phyloP scores from a whole-genome alignment of 2,888 invertebrate genomes.

The Sminthurinus aureus region DNA sequence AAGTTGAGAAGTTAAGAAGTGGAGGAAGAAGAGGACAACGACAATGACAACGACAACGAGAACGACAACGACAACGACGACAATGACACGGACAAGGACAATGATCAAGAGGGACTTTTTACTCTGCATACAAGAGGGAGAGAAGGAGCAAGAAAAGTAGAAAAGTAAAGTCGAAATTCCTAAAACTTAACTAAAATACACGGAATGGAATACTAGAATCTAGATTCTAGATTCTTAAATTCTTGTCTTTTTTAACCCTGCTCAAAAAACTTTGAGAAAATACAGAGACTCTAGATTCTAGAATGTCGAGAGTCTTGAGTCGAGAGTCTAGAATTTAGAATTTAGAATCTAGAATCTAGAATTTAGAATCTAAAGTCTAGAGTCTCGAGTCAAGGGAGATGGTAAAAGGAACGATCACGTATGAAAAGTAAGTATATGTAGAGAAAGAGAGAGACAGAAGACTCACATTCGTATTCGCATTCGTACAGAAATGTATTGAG shows the following conservation, averaged over 20 bases:
- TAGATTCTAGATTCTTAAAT: background rate
- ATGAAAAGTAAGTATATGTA: background rate
- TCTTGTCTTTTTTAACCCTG: background rate
- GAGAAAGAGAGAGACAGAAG: slow-evolving; percentile 8
- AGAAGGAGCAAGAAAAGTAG: background rate
- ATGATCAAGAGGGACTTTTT: background rate
- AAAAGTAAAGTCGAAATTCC: too few relatives aligned
- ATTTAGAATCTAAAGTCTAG: too few relatives aligned
- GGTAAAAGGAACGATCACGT: too few relatives aligned
- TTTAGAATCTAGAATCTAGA: too few relatives aligned
- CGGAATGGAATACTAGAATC: background rate
- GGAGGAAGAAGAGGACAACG: too few relatives aligned
- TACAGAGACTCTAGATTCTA: background rate
- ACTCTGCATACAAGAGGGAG: background rate
- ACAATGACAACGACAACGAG: background rate
- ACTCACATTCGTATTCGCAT: too few relatives aligned
- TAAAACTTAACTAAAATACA: background rate
- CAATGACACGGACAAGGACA: background rate
- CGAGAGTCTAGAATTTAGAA: too few relatives aligned
- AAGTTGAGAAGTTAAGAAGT: too few relatives aligned
- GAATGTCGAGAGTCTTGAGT: too few relatives aligned
- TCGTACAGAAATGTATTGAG: background rate
- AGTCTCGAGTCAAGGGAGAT: too few relatives aligned
- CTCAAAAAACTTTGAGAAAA: background rate
- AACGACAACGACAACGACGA: background rate